Percentiles rank a stretch among this genome's conserved stretches.
These are phyloP conservation scores for Dolichopus griseipennis DNA, from an alignment of 2,888 invertebrate genomes.

Conservation along the genomic window DNA sequence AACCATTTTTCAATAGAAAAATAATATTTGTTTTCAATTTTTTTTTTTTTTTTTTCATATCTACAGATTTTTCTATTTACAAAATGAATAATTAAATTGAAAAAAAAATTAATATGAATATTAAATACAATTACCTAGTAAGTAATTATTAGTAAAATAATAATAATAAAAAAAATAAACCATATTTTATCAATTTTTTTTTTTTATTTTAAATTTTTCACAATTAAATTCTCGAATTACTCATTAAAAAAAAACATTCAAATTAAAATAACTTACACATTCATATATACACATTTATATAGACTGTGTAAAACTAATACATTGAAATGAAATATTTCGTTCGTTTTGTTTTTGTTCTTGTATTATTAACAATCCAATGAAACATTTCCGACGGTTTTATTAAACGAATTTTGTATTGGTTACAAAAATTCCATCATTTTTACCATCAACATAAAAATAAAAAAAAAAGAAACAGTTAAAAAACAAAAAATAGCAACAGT, in stretches of 20 bases:
- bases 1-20: too few relatives aligned
- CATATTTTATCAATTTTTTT: neutral
- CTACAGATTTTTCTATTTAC: neutral
- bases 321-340: neutral
- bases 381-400: neutral
- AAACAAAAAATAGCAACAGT: too few relatives aligned
- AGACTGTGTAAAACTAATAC: neutral
- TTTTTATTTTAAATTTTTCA: too few relatives aligned
- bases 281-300: neutral
- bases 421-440: neutral
- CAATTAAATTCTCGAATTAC: neutral
- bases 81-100: neutral
- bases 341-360: too few relatives aligned
- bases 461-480: too few relatives aligned
- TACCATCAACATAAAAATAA: too few relatives aligned
- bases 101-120: neutral
- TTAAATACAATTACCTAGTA: neutral
- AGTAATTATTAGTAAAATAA: neutral
- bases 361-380: neutral
- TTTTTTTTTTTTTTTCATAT: too few relatives aligned
- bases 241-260: too few relatives aligned
- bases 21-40: too few relatives aligned
- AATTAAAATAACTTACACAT: neutral
- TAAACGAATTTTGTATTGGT: slow-evolving; percentile 6
- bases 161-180: neutral